phyloP scores from a whole-genome alignment of 1,140 invertebrate species.

The Drosophila ironensis region DNA sequence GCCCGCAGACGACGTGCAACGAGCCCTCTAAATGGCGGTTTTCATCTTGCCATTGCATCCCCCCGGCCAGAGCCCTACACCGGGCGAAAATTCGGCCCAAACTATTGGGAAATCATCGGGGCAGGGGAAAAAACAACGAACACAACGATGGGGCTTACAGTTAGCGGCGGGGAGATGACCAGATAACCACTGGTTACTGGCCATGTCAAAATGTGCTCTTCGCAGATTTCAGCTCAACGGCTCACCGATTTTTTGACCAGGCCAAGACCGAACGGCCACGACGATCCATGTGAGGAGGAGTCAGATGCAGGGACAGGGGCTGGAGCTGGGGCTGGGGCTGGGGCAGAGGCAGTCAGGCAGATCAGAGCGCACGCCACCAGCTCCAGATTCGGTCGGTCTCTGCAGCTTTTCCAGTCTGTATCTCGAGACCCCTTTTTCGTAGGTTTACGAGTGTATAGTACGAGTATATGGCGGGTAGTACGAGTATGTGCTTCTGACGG shows the following conservation, averaged over 20 bases:
- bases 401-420: constrained; percentile 4
- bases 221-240: constrained; percentile 26
- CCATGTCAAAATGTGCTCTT: constrained; percentile 40
- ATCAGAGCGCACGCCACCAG: constrained; percentile 77
- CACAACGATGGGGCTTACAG: background rate
- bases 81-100: background rate
- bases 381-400: constrained; percentile 22
- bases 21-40: constrained; percentile 20
- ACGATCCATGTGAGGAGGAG: no score
- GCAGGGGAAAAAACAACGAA: background rate
- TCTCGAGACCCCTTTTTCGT: background rate
- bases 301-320: no score
- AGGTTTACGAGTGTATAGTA: no score
- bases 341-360: constrained; percentile 76
- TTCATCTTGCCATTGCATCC: constrained; percentile 13
- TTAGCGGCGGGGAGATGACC: background rate
- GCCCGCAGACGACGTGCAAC: constrained; percentile 9
- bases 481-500: no score
- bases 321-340: no score
- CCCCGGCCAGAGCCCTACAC: background rate
- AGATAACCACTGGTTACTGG: constrained; percentile 1
- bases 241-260: constrained; percentile 55
- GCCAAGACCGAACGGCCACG: constrained; percentile 17
- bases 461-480: no score
- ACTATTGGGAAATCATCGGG: background rate